phyloP scores from a whole-genome alignment of 2,797 vertebrate genomes.

The Sebastes hubbsi region DNA sequence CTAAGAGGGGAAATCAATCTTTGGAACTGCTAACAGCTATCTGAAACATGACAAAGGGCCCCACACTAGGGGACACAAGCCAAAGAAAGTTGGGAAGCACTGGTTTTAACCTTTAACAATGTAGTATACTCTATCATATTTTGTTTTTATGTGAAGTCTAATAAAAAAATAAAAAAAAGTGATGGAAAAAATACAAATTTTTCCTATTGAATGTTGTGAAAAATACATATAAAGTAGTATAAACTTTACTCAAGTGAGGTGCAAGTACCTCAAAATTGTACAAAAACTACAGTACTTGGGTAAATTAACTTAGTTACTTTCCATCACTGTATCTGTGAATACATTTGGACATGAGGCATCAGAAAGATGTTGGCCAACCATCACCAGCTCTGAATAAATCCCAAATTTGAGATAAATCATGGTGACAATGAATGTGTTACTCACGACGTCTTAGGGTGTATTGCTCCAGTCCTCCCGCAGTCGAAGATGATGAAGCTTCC shows the following conservation, averaged over 20 bases:
- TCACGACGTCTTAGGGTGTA: conserved; percentile 90
- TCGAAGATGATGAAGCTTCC: conserved; percentile 94
- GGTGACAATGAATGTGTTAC: conserved; percentile 61
- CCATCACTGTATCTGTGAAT: neutral
- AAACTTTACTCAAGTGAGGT: neutral
- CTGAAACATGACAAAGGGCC: neutral
- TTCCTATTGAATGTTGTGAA: neutral
- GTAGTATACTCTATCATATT: neutral
- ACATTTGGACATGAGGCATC: neutral
- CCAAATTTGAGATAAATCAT: conserved; percentile 21
- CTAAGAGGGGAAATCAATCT: neutral
- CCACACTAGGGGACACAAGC: neutral
- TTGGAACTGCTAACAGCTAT: neutral
- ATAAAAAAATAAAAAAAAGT: too few relatives aligned
- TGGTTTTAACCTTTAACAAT: neutral
- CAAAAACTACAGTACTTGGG: neutral
- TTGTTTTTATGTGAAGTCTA: neutral
- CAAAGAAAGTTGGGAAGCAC: neutral
- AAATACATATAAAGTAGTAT: neutral
- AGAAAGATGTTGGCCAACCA: neutral
- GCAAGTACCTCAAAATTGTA: too few relatives aligned
- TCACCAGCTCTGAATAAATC: conserved; percentile 17
- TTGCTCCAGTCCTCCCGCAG: conserved; percentile 88
- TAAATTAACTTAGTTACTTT: neutral
- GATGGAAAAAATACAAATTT: too few relatives aligned